Evolutionary conservation across 2,797 vertebrate species (phyloP).

Genomic region (Moxostoma hubbsi): DNA sequence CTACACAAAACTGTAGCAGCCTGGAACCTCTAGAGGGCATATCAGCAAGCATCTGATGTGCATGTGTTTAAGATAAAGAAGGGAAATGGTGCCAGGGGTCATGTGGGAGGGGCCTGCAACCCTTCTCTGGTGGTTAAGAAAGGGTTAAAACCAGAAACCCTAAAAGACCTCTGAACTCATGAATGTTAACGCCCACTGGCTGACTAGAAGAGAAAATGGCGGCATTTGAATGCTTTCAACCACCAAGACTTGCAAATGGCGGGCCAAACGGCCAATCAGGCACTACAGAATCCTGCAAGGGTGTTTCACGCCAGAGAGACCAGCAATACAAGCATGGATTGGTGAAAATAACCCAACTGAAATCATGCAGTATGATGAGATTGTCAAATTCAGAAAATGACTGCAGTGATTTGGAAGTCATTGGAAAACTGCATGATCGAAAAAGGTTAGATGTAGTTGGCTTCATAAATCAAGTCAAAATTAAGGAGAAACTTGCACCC

Average conservation of each 20-base stretch:
- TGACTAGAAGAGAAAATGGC: slow-evolving; percentile 44
- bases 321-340: neutral
- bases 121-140: slow-evolving; percentile 32
- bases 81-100: slow-evolving; percentile 46
- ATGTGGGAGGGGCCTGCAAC: slow-evolving; percentile 44
- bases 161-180: slow-evolving; percentile 57
- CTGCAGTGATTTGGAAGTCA: neutral
- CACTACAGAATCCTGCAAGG: slow-evolving; percentile 24
- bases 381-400: neutral
- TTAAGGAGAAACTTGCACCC: too few relatives aligned
- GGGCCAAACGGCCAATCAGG: slow-evolving; percentile 40
- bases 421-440: neutral
- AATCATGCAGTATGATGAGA: neutral
- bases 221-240: neutral
- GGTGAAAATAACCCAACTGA: neutral
- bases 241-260: slow-evolving; percentile 41
- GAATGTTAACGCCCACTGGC: slow-evolving; percentile 45
- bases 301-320: slow-evolving; percentile 19
- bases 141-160: slow-evolving; percentile 54
- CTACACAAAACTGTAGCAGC: slow-evolving; percentile 13
- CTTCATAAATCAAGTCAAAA: neutral
- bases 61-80: slow-evolving; percentile 20
- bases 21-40: slow-evolving; percentile 54
- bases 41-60: slow-evolving; percentile 24
- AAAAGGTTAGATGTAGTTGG: neutral